Base-by-base conservation (phyloP, 2,797 vertebrate genomes). In the Synanceia verrucosa region DNA sequence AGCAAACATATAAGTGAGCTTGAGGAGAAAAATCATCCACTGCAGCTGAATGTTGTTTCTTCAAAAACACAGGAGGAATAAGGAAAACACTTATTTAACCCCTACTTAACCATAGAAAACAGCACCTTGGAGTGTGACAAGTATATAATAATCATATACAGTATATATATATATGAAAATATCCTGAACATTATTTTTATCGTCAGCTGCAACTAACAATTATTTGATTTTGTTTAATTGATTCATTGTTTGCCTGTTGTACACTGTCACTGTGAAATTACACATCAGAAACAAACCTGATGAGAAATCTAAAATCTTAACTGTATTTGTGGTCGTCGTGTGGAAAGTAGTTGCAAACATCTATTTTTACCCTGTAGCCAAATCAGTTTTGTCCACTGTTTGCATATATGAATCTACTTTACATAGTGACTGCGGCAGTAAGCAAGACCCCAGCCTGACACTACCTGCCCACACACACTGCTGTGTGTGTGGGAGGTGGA, bases 381-480 rank as follows among this genome's bases (percentile, higher is more conserved):
- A 68, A 82, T 87, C 67, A 53, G 67, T 76, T 84, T 57, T 79
- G 65, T 82, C 57, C 56, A 76, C 62, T 60, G 67, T 82, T 82
- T 87, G 77, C 73, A 84, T 87, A 76, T 84, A 80, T 88, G 81
- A 75, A 80, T 85, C 73, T 81, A 70, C 78, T 88, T 85, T 86
- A 82, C 82, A 79, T 78, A 76, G 81, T 57, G 81, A 68, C 81
- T 88, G 83, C 79, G 21, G 79, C 75, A 76, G 55, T 81, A 89
- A 89, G 75, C 81, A 81, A 89, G 84, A 90, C 85, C 85, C 86
- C 58, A 58, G 86, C 80, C 77, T 82, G 82, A 89, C 84, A 86
- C 78, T 61, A 9, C 31, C 29, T 68, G 85, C 90, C 91, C 81
- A 92, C 89, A 86, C 90, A 85, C 78, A 70, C 57, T 65, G 70